Conservation (phyloP, 2,797 vertebrate species). For the Mastacembelus armatus region DNA sequence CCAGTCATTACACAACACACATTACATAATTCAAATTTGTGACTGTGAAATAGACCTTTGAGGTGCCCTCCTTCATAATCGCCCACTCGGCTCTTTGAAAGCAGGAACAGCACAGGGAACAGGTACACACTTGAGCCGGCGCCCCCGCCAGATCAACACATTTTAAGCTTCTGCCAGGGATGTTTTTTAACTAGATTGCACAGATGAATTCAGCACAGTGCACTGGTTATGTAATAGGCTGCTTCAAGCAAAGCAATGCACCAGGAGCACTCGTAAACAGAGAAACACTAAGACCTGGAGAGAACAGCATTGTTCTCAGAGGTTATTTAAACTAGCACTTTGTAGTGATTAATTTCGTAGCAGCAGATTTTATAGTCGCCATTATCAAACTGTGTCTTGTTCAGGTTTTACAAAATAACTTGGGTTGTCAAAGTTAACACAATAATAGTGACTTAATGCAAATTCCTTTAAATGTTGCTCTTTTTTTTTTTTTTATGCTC, state of each 20-base stretch:
- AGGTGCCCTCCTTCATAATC: constrained; percentile 57
- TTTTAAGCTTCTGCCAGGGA: constrained; percentile 46
- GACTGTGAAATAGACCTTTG: constrained; percentile 54
- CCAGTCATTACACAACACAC: constrained; percentile 64
- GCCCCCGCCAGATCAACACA: constrained; percentile 39
- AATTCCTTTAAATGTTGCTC: too few relatives aligned
- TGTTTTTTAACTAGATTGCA: constrained; percentile 14
- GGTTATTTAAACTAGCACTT: constrained; percentile 11
- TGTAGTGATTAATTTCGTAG: neutral
- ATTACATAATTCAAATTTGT: constrained; percentile 72
- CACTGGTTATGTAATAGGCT: constrained; percentile 64
- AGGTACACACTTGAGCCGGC: constrained; percentile 47
- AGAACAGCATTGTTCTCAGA: constrained; percentile 16
- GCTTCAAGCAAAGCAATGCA: constrained; percentile 45
- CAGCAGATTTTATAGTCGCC: neutral
- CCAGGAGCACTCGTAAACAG: constrained; percentile 24
- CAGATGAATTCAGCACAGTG: constrained; percentile 51
- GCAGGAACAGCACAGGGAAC: constrained; percentile 53
- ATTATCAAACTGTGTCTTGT: neutral
- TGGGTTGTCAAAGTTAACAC: too few relatives aligned
- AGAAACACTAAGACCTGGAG: constrained; percentile 19
- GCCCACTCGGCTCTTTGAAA: constrained; percentile 71
- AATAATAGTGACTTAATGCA: too few relatives aligned
- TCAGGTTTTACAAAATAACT: too few relatives aligned
- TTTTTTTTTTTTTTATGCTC: too few relatives aligned